Evolutionary conservation across 1,140 invertebrate species (phyloP).

Genomic region (Centruroides sculpturatus): DNA sequence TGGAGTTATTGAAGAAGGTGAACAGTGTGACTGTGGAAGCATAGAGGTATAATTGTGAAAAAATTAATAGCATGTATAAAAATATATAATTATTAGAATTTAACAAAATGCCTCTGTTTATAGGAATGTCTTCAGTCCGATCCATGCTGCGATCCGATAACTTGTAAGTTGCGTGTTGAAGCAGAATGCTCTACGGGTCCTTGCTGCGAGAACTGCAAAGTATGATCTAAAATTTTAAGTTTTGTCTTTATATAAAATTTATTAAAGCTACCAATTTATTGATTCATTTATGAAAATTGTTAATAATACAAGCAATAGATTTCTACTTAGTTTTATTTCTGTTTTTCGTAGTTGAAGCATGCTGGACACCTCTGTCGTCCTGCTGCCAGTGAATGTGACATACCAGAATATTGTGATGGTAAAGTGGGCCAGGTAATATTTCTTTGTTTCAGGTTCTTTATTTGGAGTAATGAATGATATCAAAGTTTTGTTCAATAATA

Average conservation of each 20-base stretch:
- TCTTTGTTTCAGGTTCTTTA: too few species aligned
- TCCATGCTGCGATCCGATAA: constrained; percentile 89
- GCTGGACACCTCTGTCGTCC: constrained; percentile 65
- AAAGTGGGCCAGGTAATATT: constrained; percentile 41
- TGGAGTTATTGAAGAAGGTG: constrained; percentile 81
- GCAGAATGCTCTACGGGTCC: constrained; percentile 80
- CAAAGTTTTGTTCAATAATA: too few species aligned
- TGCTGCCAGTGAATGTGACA: constrained; percentile 77
- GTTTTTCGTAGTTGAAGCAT: constrained; percentile 46
- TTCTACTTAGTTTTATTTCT: not conserved
- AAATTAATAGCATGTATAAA: too few species aligned
- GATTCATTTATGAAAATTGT: too few species aligned
- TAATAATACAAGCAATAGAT: too few species aligned
- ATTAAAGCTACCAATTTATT: too few species aligned
- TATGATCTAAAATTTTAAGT: constrained; percentile 26
- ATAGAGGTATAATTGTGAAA: constrained; percentile 20
- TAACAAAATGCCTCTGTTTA: constrained; percentile 25
- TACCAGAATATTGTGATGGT: constrained; percentile 82
- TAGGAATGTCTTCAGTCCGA: constrained; percentile 73
- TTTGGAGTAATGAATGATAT: too few species aligned
- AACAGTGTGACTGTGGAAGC: constrained; percentile 58
- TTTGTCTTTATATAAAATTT: too few species aligned
- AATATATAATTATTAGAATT: too few species aligned
- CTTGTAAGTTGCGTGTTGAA: constrained; percentile 82
- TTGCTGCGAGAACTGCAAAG: constrained; percentile 83